These are phyloP conservation scores for Tachina fera DNA, from an alignment of 2,888 invertebrate genomes.

Conservation along the genomic window DNA sequence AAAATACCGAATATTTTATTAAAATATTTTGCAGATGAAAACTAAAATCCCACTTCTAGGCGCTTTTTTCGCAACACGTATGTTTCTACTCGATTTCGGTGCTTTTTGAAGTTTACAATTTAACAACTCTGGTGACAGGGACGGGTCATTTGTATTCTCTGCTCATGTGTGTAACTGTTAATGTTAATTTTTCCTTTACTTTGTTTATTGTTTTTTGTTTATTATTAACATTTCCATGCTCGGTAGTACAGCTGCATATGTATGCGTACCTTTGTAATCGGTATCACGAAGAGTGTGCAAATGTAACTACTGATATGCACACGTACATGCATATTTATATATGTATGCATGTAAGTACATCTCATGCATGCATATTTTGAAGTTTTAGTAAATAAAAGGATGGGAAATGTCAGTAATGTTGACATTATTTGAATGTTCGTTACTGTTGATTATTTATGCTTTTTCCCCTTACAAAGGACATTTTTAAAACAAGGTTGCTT, in stretches of 20 bases:
- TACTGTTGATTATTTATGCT: constrained; percentile 5
- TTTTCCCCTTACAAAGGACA: background rate
- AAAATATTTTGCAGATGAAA: too few species aligned
- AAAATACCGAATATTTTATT: too few species aligned
- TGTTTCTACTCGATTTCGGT: too few species aligned
- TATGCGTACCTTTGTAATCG: too few species aligned
- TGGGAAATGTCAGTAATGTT: constrained; percentile 52
- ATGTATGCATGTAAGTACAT: background rate
- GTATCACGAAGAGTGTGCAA: too few species aligned
- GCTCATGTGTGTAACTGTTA: background rate
- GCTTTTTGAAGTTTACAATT: too few species aligned
- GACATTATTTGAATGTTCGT: constrained; percentile 42
- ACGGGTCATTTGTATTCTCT: background rate
- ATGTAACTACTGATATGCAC: background rate
- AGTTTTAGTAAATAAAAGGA: constrained; percentile 8
- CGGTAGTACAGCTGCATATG: too few species aligned
- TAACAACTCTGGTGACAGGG: background rate
- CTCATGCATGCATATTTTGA: background rate
- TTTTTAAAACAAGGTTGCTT: constrained; percentile 13
- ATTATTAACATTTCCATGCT: background rate
- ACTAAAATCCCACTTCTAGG: too few species aligned
- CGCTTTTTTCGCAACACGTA: too few species aligned
- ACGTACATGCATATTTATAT: background rate
- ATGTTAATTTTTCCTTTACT: background rate
- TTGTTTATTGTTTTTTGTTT: background rate